A percentile compares a stretch with the other conserved stretches of the same genome.
Evolutionary conservation across 1,140 invertebrate species (phyloP).

Genomic region (Brachionus rubens): DNA sequence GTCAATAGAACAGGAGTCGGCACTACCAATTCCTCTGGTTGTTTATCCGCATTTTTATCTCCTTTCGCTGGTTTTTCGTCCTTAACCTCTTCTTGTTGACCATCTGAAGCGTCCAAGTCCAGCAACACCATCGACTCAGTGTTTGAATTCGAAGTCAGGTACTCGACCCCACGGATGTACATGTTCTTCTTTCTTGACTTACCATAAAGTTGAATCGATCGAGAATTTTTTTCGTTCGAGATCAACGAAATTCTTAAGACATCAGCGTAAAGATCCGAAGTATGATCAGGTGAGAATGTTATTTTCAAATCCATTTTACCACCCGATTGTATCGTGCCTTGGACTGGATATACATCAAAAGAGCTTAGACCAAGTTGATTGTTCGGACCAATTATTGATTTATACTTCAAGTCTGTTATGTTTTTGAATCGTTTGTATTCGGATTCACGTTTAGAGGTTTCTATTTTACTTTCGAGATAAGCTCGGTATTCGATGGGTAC

Average conservation of each 20-base stretch:
- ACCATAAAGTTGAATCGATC: slow-evolving; percentile 49
- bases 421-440: slow-evolving; percentile 46
- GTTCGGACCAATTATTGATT: slow-evolving; percentile 51
- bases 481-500: slow-evolving; percentile 42
- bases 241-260: slow-evolving; percentile 54
- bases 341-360: slow-evolving; percentile 58
- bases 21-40: not conserved
- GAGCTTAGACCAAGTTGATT: slow-evolving; percentile 58
- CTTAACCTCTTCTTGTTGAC: not conserved
- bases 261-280: slow-evolving; percentile 58
- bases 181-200: slow-evolving; percentile 42
- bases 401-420: slow-evolving; percentile 51
- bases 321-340: slow-evolving; percentile 55
- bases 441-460: slow-evolving; percentile 4
- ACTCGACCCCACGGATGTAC: slow-evolving; percentile 45
- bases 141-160: slow-evolving; percentile 15
- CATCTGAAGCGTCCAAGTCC: not conserved
- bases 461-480: slow-evolving; percentile 38
- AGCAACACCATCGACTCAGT: slow-evolving; percentile 6
- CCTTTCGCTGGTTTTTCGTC: not conserved
- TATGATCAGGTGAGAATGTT: slow-evolving; percentile 60
- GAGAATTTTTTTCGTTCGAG: slow-evolving; percentile 1
- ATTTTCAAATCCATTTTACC: slow-evolving; percentile 55
- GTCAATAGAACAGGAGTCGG: slow-evolving; percentile 8
- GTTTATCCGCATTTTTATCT: slow-evolving; percentile 21